phyloP scores from a whole-genome alignment of 2,888 invertebrate species.

The Limnephilus lunatus region DNA sequence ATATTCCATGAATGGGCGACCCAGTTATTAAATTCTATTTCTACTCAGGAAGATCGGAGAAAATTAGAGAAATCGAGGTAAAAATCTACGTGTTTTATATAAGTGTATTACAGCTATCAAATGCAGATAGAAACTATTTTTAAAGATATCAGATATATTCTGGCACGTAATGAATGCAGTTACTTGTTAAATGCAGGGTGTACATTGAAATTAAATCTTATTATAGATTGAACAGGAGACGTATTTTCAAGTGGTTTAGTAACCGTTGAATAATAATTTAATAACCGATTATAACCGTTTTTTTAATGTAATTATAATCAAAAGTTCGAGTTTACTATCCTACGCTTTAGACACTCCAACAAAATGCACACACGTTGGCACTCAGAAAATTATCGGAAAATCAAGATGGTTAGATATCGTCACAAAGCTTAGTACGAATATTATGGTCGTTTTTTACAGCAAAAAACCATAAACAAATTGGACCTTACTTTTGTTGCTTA shows the following conservation, averaged over 20 bases:
- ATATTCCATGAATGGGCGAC: neutral
- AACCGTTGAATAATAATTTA: no score
- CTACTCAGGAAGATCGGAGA: neutral
- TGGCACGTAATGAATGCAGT: neutral
- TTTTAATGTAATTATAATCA: neutral
- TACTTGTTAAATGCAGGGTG: neutral
- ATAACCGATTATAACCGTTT: no score
- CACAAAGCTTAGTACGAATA: neutral
- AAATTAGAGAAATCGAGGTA: neutral
- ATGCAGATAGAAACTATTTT: neutral
- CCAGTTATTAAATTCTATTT: neutral
- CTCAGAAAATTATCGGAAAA: neutral
- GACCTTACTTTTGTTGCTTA: no score
- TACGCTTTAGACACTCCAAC: no score
- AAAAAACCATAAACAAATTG: neutral
- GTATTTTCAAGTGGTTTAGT: no score
- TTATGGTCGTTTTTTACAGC: neutral
- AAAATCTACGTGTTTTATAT: no score
- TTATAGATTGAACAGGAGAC: no score
- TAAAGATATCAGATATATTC: neutral
- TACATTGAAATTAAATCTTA: neutral
- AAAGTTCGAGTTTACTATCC: neutral
- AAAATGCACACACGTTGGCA: neutral
- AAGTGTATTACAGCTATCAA: neutral
- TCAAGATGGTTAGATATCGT: neutral